phyloP scores from a whole-genome alignment of 1,140 invertebrate species.

The Geopemphigus sp. region DNA sequence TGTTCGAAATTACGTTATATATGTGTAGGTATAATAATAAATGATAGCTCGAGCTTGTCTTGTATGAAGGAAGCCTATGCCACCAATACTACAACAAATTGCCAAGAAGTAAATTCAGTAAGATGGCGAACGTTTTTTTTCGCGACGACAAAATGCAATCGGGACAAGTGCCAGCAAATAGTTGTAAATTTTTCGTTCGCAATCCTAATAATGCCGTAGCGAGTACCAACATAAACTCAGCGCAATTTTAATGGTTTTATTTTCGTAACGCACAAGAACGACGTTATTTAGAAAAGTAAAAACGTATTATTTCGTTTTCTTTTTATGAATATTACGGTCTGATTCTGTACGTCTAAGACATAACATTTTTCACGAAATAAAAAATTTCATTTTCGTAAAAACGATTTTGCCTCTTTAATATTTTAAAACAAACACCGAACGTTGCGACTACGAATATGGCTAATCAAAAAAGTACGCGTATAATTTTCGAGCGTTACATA shows the following conservation, averaged over 20 bases:
- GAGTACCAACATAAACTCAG: not conserved
- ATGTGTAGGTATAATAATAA: no score
- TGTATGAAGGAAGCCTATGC: no score
- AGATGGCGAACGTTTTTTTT: not conserved
- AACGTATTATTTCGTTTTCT: not conserved
- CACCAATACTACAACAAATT: slow-evolving; percentile 6
- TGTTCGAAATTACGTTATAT: no score
- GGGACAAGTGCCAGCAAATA: not conserved
- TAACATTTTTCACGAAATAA: not conserved
- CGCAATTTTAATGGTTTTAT: not conserved
- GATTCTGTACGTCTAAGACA: not conserved
- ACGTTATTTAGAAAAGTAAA: not conserved
- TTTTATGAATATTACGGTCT: not conserved
- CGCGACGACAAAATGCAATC: not conserved
- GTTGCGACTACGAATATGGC: no score
- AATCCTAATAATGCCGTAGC: not conserved
- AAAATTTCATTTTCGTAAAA: no score
- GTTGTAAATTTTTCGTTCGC: not conserved
- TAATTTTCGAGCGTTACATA: no score
- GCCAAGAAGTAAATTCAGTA: not conserved
- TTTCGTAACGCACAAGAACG: not conserved
- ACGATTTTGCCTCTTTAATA: no score
- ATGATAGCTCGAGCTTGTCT: no score
- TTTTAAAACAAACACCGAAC: no score
- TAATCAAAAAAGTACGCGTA: no score